Evolutionary conservation across 2,113 vertebrate species (phyloP).

Genomic region (Spilogale gracilis): DNA sequence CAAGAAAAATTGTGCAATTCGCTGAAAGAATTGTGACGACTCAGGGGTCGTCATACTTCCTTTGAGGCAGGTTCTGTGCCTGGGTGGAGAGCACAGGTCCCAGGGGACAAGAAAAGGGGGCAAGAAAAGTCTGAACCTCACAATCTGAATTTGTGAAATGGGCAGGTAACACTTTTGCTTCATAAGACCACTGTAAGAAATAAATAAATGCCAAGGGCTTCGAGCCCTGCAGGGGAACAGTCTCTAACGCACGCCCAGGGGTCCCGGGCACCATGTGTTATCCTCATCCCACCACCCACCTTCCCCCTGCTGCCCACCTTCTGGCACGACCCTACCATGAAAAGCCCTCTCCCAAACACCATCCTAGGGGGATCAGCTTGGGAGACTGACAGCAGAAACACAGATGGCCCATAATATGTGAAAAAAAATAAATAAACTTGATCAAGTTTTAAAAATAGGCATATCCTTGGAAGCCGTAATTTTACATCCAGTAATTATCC

Average conservation of each 20-base stretch:
- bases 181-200: rapidly evolving
- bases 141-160: neutral
- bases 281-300: neutral
- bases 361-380: rapidly evolving
- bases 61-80: neutral
- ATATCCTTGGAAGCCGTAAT: neutral
- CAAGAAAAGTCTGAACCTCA: neutral
- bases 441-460: neutral
- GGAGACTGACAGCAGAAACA: neutral
- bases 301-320: neutral
- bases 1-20: neutral
- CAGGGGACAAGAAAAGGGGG: no score
- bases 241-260: neutral
- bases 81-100: neutral
- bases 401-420: rapidly evolving
- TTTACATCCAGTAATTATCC: neutral
- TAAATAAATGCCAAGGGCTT: rapidly evolving
- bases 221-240: rapidly evolving
- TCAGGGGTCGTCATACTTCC: neutral
- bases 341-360: neutral
- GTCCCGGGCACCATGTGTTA: neutral
- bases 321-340: rapidly evolving
- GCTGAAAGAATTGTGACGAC: no score
- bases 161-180: rapidly evolving
- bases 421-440: neutral